Base-by-base conservation (phyloP, 2,888 invertebrate species). In the Leucoma salicis region DNA sequence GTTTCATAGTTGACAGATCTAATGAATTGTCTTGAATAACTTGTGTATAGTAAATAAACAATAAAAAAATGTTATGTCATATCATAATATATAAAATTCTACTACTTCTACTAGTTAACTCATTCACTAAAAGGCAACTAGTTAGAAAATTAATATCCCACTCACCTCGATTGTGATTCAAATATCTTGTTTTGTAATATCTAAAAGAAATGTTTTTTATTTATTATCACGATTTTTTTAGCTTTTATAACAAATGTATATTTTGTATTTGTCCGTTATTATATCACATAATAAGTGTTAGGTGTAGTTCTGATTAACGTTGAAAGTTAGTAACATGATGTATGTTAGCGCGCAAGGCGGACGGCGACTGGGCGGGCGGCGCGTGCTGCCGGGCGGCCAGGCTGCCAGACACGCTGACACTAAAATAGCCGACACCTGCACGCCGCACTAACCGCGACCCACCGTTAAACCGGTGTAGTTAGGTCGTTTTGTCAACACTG, bases 341-440 rank as follows among this genome's bases (percentile, higher is more conserved):
- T 29, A 16, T 29, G 36, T 7, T 28, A 18, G 31, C 15, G 24
- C 63, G 63, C 55, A 56, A 50, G 67, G 65, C 64, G 66, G 78
- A 71, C 52, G 57, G 66, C 10, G 48, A 49, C 60, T 63, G 86
- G 27, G 27, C 27, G 27, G 2, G n/a, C 27, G 27, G 27, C 31
- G 4, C 27, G 27, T 27, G 27, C 13, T 61, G 49, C 58, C 40
- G 68, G 69, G 57, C 71, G 66, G 64, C 57, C 62, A 47, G 63
- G 54, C 55, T 54, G 63, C 55, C 64, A 58, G 59, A 63, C 64
- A 65, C 60, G 60, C 65, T 66, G 67, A 57, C 71, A 75, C 83
- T 70, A 75, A 89, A 89, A 88, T 88, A 89, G 82, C 78, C 70
- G 78, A 76, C 84, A 88, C 90, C 88, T 87, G 88, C 82, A 81